Evolutionary conservation across 1,140 invertebrate genomes (phyloP), one percentile per base, ranked within the genome.

Genomic region (Lycorma delicatula): DNA sequence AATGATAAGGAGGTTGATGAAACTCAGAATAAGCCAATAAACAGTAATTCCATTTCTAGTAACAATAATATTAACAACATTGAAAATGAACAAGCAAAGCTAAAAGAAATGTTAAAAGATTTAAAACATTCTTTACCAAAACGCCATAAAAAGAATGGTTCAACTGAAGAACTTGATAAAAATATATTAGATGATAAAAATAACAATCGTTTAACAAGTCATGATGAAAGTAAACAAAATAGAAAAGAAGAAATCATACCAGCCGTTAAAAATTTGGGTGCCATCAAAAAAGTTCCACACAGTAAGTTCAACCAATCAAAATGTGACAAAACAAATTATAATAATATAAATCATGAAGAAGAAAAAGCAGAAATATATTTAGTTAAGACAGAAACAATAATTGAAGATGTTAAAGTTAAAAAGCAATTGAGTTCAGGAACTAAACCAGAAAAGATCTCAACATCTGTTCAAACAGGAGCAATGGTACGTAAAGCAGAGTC

Each of bases 81-180:
- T 13, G 72, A 73, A 34, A 75, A 80, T 65, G 79, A 78, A 66
- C 70, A 71, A 58, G 66, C 69, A 29, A 77, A 76, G 67, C 65
- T 83, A 22, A 80, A 77, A 59, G 79, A 81, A 63, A 79, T 82
- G 75, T 61, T 83, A 56, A 81, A 81, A 62, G 79, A 82, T 66
- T 81, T 83, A 79, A 82, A 83, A 64, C 77, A 81, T 66, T 81
- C 80, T n/a, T 63, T 83, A 59, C 77, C 81, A 2, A 81, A 81
- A 65, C 64, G 74, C 27, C 63, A 66, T 13, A 70, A 70, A 27
- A 53, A 63, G 0, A 67, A 63, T 50, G 18, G 41, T 22, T 13
- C 23, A 9, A 48, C 13, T 13, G 31, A 28, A 46, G 41, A 41
- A 5, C 23, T 44, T 46, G 18, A 7, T 56, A 50, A 63, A 53